Evolutionary conservation across 2,113 vertebrate species (phyloP).

Genomic region (Blennius ocellaris): DNA sequence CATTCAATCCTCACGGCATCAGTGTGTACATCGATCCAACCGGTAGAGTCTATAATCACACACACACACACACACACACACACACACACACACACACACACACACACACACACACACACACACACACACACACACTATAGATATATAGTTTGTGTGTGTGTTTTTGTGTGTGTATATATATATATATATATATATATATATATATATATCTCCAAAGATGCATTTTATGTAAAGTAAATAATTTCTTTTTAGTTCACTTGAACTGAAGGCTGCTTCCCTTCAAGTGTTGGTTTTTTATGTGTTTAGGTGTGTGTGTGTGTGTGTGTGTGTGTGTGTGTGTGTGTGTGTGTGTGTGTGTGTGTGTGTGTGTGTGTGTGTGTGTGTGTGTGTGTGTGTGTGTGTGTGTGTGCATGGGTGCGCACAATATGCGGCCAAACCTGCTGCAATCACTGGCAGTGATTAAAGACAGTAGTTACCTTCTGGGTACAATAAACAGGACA

Average conservation of each 20-base stretch:
- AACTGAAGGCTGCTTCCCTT: not conserved
- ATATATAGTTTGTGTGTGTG: too few relatives aligned
- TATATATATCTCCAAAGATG: too few relatives aligned
- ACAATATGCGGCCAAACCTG: slow-evolving; percentile 33
- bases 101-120: too few relatives aligned
- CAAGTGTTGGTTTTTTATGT: not conserved
- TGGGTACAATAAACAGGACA: not conserved
- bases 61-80: too few relatives aligned
- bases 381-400: not conserved
- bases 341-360: not conserved
- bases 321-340: not conserved
- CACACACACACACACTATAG: too few relatives aligned
- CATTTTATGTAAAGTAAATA: too few relatives aligned
- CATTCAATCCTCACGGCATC: slow-evolving; percentile 94
- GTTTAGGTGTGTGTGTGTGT: too few relatives aligned
- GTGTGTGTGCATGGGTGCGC: not conserved
- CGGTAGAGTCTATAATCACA: slow-evolving; percentile 77
- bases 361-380: too few relatives aligned
- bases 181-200: too few relatives aligned
- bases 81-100: too few relatives aligned
- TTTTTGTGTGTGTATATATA: too few relatives aligned
- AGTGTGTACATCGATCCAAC: slow-evolving; percentile 84
- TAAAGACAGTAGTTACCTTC: too few relatives aligned
- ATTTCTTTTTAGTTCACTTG: not conserved
- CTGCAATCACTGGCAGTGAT: not conserved